Evolutionary conservation across 2,797 vertebrate species (phyloP), one percentile per base, ranked within the genome.

Genomic region (Myotis myotis): DNA sequence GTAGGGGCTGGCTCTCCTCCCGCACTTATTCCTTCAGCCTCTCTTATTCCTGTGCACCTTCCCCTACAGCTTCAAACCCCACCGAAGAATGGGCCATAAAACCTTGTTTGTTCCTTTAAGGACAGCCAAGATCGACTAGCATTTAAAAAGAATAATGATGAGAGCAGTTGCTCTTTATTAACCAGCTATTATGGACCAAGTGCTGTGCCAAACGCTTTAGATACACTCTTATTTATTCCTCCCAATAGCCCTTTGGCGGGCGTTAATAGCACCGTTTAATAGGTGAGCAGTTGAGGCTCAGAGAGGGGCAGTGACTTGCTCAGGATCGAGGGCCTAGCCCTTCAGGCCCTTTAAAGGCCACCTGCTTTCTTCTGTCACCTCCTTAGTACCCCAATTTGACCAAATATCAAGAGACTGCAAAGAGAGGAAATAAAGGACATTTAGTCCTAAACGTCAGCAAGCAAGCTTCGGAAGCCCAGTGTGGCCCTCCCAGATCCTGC

Each of bases 61-160:
- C 91, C 70, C 36, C 57, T 23, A 3, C 92, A 57, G 57, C 78
- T 66, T 81, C 70, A 38, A 81, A 8, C 38, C n/a, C 68, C 19
- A 16, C 25, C n/a, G 30, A 38, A 94, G 87, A 81, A 82, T 0
- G 4, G 74, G 20, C 62, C 44, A 0, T 57, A 36, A 80, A 78
- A 23, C 20, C 66, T 72, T 75, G 33, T 92, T 93, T 96, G 85
- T 96, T 95, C 75, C 87, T 91, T 91, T 87, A 78, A 72, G 84
- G 80, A 64, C 62, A 72, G 49, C 55, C 2, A 25, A 78, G 78
- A 74, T 68, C 51, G 57, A 88, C 28, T 82, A 70, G 91, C 70
- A 70, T 91, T 91, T 91, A 79, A 83, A 87, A 91, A 66, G 85
- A 83, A 84, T 81, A 15, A 68, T 55, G 60, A 74, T 57, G 80